Percentiles rank a stretch among this genome's conserved stretches.
Conservation (phyloP, 1,140 invertebrate genomes). For the Drosophila funebris region DNA sequence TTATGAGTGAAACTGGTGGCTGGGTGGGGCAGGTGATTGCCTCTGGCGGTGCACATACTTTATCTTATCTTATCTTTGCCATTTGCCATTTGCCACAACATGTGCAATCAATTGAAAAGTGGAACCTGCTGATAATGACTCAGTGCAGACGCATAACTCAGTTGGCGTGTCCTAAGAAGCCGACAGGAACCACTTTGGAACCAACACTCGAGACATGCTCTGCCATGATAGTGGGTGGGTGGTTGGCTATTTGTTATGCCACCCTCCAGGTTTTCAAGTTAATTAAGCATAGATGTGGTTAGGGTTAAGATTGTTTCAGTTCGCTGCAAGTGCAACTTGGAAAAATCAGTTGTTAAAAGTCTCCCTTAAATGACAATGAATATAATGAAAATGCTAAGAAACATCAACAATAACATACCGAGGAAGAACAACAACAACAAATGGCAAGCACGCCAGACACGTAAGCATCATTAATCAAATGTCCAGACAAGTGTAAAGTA, state of each 20-base stretch:
- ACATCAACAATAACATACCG: slow-evolving; percentile 45
- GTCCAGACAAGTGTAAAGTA: slow-evolving; percentile 81
- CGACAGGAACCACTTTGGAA: slow-evolving; percentile 23
- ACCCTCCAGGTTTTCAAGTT: slow-evolving; percentile 19
- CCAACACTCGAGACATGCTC: slow-evolving; percentile 26
- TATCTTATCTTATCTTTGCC: slow-evolving; percentile 23
- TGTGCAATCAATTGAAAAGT: slow-evolving; percentile 22
- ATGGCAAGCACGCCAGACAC: slow-evolving; percentile 49
- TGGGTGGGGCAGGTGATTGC: background rate
- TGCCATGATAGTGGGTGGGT: background rate
- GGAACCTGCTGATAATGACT: slow-evolving; percentile 13
- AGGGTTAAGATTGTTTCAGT: background rate
- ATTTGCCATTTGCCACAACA: slow-evolving; percentile 11
- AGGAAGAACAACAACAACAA: slow-evolving; percentile 44
- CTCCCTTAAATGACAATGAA: slow-evolving; percentile 58
- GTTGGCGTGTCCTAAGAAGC: slow-evolving; percentile 21
- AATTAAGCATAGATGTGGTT: slow-evolving; percentile 26
- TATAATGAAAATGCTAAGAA: slow-evolving; percentile 63
- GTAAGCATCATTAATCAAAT: slow-evolving; percentile 82
- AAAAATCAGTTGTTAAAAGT: slow-evolving; percentile 39
- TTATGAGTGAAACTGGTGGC: background rate
- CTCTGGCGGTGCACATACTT: background rate
- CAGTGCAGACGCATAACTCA: slow-evolving; percentile 32
- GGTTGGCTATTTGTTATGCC: background rate
- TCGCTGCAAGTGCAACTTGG: slow-evolving; percentile 6